phyloP scores from a whole-genome alignment of 2,113 vertebrate genomes.

The Rafetus swinhoei region DNA sequence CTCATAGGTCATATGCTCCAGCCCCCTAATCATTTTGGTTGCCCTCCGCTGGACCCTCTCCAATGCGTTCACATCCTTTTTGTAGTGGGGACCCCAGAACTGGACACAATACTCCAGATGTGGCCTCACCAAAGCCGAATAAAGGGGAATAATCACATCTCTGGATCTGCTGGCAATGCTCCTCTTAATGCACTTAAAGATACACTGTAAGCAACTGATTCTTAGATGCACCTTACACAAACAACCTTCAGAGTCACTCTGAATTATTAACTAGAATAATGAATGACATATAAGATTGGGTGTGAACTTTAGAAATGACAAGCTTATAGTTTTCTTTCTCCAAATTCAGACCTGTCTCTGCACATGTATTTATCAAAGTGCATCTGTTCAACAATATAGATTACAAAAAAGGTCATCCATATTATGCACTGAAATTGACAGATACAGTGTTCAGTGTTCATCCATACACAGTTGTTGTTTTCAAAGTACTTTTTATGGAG shows the following conservation, averaged over 20 bases:
- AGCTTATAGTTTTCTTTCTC: background rate
- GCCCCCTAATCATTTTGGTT: no score
- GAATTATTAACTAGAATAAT: background rate
- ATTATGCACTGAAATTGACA: background rate
- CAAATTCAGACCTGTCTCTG: background rate
- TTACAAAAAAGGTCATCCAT: background rate
- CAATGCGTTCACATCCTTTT: no score
- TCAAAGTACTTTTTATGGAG: background rate
- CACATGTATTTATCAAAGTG: background rate
- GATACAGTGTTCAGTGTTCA: rapidly evolving
- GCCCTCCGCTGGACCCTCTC: no score
- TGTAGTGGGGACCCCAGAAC: no score
- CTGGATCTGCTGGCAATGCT: no score
- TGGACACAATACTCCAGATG: no score
- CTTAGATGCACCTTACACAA: background rate
- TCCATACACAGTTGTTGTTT: background rate
- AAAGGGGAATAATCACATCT: no score
- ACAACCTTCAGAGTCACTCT: background rate
- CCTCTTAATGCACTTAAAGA: no score
- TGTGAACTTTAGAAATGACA: slow-evolving; percentile 26
- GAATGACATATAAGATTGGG: background rate
- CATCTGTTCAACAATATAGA: background rate
- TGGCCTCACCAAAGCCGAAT: no score
- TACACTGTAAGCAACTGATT: no score
- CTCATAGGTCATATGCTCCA: no score